These are phyloP conservation scores for Dorcus parallelipipedus DNA, from an alignment of 2,888 invertebrate species.

Conservation along the genomic window DNA sequence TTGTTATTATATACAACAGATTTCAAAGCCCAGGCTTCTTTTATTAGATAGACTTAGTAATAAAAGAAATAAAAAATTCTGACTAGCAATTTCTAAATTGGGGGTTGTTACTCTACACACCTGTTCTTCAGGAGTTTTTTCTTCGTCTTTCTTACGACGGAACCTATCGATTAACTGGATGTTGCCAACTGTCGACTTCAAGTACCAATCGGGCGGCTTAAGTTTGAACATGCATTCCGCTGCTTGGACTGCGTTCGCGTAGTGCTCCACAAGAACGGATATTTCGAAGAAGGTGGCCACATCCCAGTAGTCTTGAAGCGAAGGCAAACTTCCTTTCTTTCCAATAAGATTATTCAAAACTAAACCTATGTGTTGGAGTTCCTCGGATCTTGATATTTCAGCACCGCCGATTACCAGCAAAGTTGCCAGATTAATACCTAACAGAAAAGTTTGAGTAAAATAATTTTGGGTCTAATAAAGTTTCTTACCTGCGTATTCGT, in stretches of 20 bases:
- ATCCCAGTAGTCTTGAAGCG: slow-evolving; percentile 97
- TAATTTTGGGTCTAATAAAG: neutral
- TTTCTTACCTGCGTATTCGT: slow-evolving; percentile 83
- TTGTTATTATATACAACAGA: too few relatives aligned
- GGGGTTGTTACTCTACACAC: slow-evolving; percentile 42
- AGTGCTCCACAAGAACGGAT: slow-evolving; percentile 95
- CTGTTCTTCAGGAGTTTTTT: slow-evolving; percentile 75
- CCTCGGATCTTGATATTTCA: slow-evolving; percentile 88
- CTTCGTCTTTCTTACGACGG: slow-evolving; percentile 76
- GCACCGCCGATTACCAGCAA: slow-evolving; percentile 94
- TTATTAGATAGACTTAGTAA: too few relatives aligned
- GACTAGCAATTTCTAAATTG: too few relatives aligned
- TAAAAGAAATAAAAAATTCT: too few relatives aligned
- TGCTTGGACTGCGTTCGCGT: slow-evolving; percentile 93
- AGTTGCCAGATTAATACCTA: slow-evolving; percentile 92
- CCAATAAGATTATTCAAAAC: slow-evolving; percentile 96
- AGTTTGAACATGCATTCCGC: slow-evolving; percentile 91
- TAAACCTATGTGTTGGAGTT: slow-evolving; percentile 89
- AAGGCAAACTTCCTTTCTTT: slow-evolving; percentile 91
- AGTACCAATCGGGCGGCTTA: slow-evolving; percentile 89
- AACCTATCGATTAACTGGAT: slow-evolving; percentile 91
- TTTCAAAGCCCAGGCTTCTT: too few relatives aligned
- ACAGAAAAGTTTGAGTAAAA: slow-evolving; percentile 13
- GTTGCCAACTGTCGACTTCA: slow-evolving; percentile 96
- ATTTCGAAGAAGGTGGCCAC: slow-evolving; percentile 99